Conservation (phyloP, 2,113 vertebrate species). For the Phrynosoma blainvillii region DNA sequence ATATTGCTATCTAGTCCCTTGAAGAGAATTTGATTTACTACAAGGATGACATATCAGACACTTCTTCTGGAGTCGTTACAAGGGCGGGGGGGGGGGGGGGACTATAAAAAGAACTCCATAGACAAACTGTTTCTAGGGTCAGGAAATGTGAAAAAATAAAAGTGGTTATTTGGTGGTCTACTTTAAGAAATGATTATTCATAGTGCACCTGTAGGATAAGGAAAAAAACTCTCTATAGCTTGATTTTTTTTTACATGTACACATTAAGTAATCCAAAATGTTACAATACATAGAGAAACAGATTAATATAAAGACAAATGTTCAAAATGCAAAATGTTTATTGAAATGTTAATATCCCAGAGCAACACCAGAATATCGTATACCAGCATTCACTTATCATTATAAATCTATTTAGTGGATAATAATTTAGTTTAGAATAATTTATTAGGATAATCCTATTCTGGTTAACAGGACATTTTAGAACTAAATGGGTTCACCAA, state of each 20-base stretch:
- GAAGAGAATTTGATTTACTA: constrained; percentile 77
- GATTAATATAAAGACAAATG: background rate
- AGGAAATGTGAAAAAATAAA: constrained; percentile 73
- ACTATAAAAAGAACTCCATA: constrained; percentile 80
- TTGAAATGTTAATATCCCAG: constrained; percentile 42
- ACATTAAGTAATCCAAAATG: constrained; percentile 47
- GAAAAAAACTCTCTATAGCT: background rate
- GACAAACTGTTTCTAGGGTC: constrained; percentile 77
- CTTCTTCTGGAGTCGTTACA: constrained; percentile 73
- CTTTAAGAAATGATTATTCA: constrained; percentile 60
- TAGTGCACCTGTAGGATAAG: constrained; percentile 66
- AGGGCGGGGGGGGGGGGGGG: constrained; percentile 66
- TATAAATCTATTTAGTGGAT: background rate
- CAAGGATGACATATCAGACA: constrained; percentile 68
- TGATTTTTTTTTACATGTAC: constrained; percentile 49
- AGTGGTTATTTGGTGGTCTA: constrained; percentile 69
- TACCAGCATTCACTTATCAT: constrained; percentile 51
- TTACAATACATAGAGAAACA: background rate
- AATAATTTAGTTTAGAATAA: too few relatives aligned
- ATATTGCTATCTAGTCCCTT: constrained; percentile 55
- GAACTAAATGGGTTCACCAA: background rate
- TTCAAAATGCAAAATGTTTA: constrained; percentile 14
- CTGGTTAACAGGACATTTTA: background rate
- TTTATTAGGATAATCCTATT: background rate
- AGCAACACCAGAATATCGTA: constrained; percentile 9